These are phyloP conservation scores for Cryptotis parvus DNA, from an alignment of 2,113 vertebrate species.

Conservation along the genomic window DNA sequence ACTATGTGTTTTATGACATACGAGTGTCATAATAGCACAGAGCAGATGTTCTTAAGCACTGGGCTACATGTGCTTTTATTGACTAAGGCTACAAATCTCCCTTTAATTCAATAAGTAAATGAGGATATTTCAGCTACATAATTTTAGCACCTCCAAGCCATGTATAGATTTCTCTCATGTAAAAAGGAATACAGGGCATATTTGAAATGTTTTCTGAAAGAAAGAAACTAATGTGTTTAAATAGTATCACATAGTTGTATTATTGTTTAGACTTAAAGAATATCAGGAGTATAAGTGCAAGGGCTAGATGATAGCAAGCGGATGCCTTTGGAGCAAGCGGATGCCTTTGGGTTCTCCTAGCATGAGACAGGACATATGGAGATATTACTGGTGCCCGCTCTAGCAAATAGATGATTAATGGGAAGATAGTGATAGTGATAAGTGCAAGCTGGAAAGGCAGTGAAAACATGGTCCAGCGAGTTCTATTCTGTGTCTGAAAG, in stretches of 20 bases:
- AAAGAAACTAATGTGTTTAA: background rate
- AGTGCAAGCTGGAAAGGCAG: background rate
- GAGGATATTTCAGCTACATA: constrained; percentile 76
- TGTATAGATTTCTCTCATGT: constrained; percentile 36
- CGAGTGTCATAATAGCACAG: constrained; percentile 46
- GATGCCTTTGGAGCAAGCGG: no score
- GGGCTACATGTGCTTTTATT: constrained; percentile 53
- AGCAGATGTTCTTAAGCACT: constrained; percentile 79
- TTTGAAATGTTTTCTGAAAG: background rate
- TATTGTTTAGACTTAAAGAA: background rate
- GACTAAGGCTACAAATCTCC: constrained; percentile 80
- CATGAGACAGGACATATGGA: no score
- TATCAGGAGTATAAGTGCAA: background rate
- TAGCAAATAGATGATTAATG: no score
- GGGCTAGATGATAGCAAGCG: no score
- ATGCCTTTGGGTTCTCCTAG: no score
- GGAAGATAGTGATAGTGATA: no score
- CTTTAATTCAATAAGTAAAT: constrained; percentile 78
- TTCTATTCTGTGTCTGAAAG: no score
- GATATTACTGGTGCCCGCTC: no score
- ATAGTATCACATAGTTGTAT: background rate
- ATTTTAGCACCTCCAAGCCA: constrained; percentile 67
- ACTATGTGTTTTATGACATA: constrained; percentile 73
- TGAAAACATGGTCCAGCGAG: background rate
- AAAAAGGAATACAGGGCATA: constrained; percentile 27